A percentile compares a stretch with the other conserved stretches of the same genome.
phyloP scores from a whole-genome alignment of 1,140 invertebrate species.

The Heliconius congener region DNA sequence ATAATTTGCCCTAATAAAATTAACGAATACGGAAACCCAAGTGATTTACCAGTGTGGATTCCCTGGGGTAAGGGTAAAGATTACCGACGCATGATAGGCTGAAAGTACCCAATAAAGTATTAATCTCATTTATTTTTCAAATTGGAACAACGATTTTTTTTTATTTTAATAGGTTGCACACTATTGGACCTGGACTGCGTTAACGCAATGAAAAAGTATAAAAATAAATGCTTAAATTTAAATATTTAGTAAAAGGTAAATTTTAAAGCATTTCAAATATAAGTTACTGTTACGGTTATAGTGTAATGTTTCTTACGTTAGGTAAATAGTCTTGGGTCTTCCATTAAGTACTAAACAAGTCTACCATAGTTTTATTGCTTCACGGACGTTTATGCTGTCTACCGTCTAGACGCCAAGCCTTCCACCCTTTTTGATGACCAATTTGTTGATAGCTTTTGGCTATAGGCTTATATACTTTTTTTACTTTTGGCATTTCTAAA shows the following conservation, averaged over 20 bases:
- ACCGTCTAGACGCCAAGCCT: slow-evolving; percentile 32
- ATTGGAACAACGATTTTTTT: no score
- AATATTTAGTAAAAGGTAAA: background rate
- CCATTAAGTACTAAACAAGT: slow-evolving; percentile 6
- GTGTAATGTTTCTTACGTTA: background rate
- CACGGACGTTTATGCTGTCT: slow-evolving; percentile 22
- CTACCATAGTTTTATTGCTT: slow-evolving; percentile 10
- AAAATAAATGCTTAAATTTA: background rate
- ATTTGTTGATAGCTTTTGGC: slow-evolving; percentile 19
- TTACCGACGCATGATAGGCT: background rate
- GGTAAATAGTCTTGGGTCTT: slow-evolving; percentile 5
- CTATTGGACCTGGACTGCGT: background rate
- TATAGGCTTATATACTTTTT: background rate
- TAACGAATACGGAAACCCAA: no score
- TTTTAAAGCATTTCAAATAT: background rate
- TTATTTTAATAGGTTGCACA: background rate
- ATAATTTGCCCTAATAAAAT: no score
- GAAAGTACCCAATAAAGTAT: background rate
- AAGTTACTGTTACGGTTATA: background rate
- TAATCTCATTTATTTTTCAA: background rate
- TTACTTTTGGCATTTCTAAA: background rate
- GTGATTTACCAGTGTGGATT: no score
- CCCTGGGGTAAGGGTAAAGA: no score
- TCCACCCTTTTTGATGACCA: slow-evolving; percentile 24
- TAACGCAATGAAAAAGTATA: background rate